Conservation (phyloP, 2,888 invertebrate species). For the Brachyptera putata region DNA sequence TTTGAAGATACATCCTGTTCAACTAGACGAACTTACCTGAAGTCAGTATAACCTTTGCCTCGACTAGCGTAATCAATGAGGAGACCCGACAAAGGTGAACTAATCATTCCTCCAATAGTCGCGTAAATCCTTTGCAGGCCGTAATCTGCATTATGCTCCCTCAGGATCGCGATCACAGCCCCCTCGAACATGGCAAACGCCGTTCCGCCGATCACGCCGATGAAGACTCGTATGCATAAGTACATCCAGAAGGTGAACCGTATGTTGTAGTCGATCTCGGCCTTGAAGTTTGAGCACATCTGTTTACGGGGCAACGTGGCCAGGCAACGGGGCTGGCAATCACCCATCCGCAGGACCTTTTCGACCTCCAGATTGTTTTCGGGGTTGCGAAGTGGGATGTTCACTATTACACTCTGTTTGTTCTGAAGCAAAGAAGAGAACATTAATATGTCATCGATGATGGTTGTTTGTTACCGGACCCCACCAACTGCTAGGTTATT, state of each 20-base stretch:
- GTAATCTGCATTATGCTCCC: constrained; percentile 72
- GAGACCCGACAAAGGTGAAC: constrained; percentile 69
- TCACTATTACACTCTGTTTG: constrained; percentile 45
- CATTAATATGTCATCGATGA: too few relatives aligned
- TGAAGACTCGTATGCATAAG: constrained; percentile 55
- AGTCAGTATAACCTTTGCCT: constrained; percentile 67
- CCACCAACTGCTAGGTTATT: too few relatives aligned
- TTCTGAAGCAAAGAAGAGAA: constrained; percentile 41
- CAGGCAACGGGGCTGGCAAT: constrained; percentile 58
- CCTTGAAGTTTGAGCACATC: constrained; percentile 58
- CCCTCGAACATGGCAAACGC: constrained; percentile 76
- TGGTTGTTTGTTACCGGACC: too few relatives aligned
- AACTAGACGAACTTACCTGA: too few relatives aligned
- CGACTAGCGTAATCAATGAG: constrained; percentile 69
- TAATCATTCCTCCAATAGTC: constrained; percentile 72
- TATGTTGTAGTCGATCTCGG: constrained; percentile 58
- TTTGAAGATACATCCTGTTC: too few relatives aligned
- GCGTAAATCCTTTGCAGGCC: constrained; percentile 73
- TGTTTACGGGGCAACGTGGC: constrained; percentile 52
- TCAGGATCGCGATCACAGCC: constrained; percentile 69
- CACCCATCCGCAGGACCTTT: constrained; percentile 40
- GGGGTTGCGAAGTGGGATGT: constrained; percentile 41
- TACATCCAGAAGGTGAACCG: constrained; percentile 69
- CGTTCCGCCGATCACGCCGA: constrained; percentile 66
- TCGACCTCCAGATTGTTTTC: constrained; percentile 22